phyloP scores from a whole-genome alignment of 1,140 invertebrate species.

The Riptortus pedestris region DNA sequence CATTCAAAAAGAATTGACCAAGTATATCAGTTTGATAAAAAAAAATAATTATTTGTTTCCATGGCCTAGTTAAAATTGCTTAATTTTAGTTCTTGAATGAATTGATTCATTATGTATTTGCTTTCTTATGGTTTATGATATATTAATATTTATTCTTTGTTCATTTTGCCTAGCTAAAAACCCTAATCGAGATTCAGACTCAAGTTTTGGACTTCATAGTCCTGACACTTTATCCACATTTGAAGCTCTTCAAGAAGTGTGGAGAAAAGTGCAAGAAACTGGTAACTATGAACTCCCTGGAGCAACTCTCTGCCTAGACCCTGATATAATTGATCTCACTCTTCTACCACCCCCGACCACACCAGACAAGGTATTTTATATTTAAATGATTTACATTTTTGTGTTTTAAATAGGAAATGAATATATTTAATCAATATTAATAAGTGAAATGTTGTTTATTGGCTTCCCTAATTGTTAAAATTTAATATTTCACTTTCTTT shows the following conservation, averaged over 20 bases:
- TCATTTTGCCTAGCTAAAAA: constrained; percentile 27
- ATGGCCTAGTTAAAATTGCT: no score
- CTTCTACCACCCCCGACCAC: constrained; percentile 65
- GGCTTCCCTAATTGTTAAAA: not conserved
- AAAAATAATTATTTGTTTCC: no score
- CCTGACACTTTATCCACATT: constrained; percentile 53
- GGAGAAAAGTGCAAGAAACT: constrained; percentile 38
- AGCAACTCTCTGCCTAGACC: constrained; percentile 58
- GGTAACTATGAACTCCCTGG: constrained; percentile 35
- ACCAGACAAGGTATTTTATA: constrained; percentile 29
- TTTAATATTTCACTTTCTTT: no score
- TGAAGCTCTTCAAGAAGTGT: constrained; percentile 37
- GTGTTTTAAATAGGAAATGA: not conserved
- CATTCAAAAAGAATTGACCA: no score
- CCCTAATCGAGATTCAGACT: constrained; percentile 40
- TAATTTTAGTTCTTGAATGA: no score
- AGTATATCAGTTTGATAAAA: no score
- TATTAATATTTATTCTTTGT: no score
- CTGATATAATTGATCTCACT: constrained; percentile 83
- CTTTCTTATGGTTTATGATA: no score
- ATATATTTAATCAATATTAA: not conserved
- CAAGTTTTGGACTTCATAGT: constrained; percentile 76
- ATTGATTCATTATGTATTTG: no score
- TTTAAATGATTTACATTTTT: not conserved
- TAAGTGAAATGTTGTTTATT: not conserved